These are phyloP conservation scores for Crotalus horridus DNA, from an alignment of 2,113 vertebrate species.

Conservation along the genomic window DNA sequence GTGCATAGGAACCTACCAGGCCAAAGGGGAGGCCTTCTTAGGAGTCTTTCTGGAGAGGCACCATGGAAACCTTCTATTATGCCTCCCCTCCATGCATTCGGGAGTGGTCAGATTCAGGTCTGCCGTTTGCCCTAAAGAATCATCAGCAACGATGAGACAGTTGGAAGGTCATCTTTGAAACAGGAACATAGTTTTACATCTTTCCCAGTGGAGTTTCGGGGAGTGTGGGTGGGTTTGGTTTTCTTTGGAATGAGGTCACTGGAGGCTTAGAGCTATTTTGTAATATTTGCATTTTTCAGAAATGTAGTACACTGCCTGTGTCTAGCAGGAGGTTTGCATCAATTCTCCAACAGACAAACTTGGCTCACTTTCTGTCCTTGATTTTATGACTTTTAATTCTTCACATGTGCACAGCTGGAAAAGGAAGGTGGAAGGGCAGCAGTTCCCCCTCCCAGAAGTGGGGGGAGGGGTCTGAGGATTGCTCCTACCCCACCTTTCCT, in stretches of 20 bases:
- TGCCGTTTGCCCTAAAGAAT: background rate
- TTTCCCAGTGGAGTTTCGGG: background rate
- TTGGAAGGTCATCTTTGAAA: background rate
- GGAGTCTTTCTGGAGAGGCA: background rate
- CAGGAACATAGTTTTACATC: background rate
- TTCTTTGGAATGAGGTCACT: background rate
- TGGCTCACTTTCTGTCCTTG: background rate
- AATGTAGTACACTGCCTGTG: background rate
- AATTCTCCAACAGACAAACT: background rate
- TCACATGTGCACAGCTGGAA: background rate
- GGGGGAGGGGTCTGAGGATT: background rate
- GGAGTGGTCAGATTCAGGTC: background rate
- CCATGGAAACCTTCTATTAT: background rate
- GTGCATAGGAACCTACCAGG: background rate
- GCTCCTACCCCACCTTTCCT: background rate
- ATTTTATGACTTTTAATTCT: background rate
- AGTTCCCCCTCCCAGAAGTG: background rate
- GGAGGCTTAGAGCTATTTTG: background rate
- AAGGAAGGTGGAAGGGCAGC: background rate
- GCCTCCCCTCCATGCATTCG: background rate
- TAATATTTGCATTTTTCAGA: background rate
- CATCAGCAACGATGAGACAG: background rate
- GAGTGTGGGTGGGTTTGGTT: background rate
- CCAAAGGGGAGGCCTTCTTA: background rate
- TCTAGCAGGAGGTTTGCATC: background rate